phyloP scores from a whole-genome alignment of 2,797 vertebrate genomes.

The Leuciscus waleckii region DNA sequence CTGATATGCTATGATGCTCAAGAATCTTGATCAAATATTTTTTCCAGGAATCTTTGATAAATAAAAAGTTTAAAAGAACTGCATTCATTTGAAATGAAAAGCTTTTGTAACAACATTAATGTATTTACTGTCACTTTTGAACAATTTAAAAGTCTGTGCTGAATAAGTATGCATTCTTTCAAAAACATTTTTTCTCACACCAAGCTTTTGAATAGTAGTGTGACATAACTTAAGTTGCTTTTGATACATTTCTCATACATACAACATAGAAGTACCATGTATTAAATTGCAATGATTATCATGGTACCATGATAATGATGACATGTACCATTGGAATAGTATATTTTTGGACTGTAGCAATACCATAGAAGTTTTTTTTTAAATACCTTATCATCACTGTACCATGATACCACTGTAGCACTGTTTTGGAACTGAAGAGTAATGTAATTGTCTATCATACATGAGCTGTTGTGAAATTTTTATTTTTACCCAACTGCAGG shows the following conservation, averaged over 20 bases:
- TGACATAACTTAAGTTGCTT: not conserved
- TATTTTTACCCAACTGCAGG: slow-evolving; percentile 72
- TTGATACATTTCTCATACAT: not conserved
- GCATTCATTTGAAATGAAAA: not conserved
- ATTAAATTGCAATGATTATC: not conserved
- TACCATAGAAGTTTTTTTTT: not conserved
- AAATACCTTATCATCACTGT: not conserved
- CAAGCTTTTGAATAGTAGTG: not conserved
- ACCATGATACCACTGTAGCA: not conserved
- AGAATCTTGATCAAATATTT: too few relatives aligned
- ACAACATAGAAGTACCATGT: not conserved
- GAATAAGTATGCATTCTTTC: not conserved
- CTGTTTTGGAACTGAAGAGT: not conserved
- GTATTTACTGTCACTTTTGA: not conserved
- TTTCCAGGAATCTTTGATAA: too few relatives aligned
- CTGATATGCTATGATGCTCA: not conserved
- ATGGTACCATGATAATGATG: not conserved
- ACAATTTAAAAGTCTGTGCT: not conserved
- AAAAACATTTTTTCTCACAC: not conserved
- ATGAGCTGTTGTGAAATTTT: not conserved
- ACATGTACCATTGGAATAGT: not conserved
- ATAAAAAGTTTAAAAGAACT: not conserved
- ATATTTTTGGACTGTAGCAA: not conserved
- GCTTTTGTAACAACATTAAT: not conserved
- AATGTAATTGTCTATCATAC: not conserved